Percentiles rank a stretch among this genome's conserved stretches.
Conservation (phyloP, 1,140 invertebrate genomes). For the Orius insidiosus region DNA sequence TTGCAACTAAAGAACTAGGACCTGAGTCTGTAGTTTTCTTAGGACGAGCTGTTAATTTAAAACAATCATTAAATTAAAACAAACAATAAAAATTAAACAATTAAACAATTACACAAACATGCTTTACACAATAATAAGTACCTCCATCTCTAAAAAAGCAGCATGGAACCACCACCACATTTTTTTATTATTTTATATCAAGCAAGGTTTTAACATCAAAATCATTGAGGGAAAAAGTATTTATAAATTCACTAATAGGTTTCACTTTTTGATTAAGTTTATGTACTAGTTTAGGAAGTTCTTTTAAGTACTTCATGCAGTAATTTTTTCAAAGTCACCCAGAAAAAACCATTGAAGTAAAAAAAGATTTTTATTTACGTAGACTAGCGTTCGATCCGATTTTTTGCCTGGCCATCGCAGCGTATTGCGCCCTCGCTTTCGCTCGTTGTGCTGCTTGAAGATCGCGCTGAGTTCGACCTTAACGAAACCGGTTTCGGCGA, state of each 20-base stretch:
- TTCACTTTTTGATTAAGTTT: background rate
- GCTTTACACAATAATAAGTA: background rate
- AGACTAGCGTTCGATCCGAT: constrained; percentile 48
- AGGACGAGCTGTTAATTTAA: constrained; percentile 44
- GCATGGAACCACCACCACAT: background rate
- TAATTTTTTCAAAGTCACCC: constrained; percentile 1
- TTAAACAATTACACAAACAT: background rate
- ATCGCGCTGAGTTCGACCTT: constrained; percentile 80
- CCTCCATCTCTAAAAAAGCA: constrained; percentile 7
- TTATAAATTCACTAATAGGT: background rate
- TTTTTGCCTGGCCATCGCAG: constrained; percentile 54
- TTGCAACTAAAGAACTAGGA: constrained; percentile 11
- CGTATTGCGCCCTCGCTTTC: constrained; percentile 60
- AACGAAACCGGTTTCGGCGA: constrained; percentile 22
- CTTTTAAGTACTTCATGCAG: no score
- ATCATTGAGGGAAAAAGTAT: no score
- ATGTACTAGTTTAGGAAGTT: background rate
- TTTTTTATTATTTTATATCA: no score
- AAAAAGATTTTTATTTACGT: constrained; percentile 41
- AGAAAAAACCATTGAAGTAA: no score
- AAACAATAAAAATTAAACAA: no score
- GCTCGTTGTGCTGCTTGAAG: constrained; percentile 72
- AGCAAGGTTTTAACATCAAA: no score
- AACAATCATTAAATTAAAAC: no score
- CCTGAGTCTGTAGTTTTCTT: constrained; percentile 9